Evolutionary conservation across 2,888 invertebrate genomes (phyloP).

Genomic region (Drosophila percnosoma): DNA sequence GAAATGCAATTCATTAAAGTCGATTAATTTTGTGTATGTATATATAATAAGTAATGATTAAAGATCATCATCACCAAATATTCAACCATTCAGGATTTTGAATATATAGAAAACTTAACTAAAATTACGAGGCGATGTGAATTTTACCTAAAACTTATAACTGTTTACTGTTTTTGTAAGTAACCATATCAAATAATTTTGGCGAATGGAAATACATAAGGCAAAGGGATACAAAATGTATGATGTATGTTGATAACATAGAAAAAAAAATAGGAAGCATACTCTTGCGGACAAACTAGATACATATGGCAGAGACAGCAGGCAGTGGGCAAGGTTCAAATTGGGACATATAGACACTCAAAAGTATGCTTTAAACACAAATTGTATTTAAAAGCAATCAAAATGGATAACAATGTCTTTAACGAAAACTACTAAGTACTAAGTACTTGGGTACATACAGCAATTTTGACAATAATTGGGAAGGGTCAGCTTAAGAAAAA

Average conservation of each 20-base stretch:
- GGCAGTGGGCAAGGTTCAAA: constrained; percentile 9
- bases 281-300: background rate
- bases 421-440: constrained; percentile 12
- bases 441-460: constrained; percentile 26
- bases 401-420: constrained; percentile 18
- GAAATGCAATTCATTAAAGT: background rate
- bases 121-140: background rate
- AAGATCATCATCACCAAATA: background rate
- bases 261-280: background rate
- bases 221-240: background rate
- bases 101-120: background rate
- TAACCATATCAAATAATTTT: background rate
- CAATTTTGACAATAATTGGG: constrained; percentile 8
- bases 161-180: background rate
- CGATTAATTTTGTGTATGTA: background rate
- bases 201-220: background rate
- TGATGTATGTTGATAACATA: background rate
- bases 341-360: background rate
- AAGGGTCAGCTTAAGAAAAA: constrained; percentile 39
- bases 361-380: constrained; percentile 7
- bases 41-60: background rate
- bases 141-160: background rate
- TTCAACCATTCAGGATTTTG: background rate
- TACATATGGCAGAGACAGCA: background rate
- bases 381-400: constrained; percentile 1